phyloP scores from a whole-genome alignment of 2,113 vertebrate genomes.

The Xiphophorus couchianus region DNA sequence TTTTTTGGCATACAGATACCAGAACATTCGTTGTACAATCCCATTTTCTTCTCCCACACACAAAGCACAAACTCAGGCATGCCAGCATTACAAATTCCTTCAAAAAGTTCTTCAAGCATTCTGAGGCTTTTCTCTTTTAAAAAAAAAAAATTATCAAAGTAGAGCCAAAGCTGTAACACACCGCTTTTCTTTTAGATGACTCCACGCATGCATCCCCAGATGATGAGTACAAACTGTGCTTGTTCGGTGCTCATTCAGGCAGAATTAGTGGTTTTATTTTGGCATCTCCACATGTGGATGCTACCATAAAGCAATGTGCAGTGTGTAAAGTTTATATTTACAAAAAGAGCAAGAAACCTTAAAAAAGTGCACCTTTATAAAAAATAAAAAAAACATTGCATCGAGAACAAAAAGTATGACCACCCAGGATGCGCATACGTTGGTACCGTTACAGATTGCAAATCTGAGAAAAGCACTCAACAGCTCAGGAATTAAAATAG shows the following conservation, averaged over 20 bases:
- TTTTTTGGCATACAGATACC: conserved; percentile 49
- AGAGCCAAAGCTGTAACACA: conserved; percentile 44
- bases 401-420: conserved; percentile 5
- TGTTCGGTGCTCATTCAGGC: conserved; percentile 47
- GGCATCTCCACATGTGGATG: conserved; percentile 47
- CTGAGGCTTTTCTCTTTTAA: conserved; percentile 33
- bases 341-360: conserved; percentile 27
- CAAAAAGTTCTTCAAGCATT: conserved; percentile 23
- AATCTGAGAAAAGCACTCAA: background rate
- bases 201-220: conserved; percentile 39
- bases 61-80: conserved; percentile 13
- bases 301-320: conserved; percentile 28
- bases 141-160: conserved; percentile 35
- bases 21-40: conserved; percentile 36
- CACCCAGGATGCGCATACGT: conserved; percentile 24
- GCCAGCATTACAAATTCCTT: conserved; percentile 53
- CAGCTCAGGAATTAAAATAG: conserved; percentile 58
- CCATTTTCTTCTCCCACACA: background rate
- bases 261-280: conserved; percentile 39
- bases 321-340: conserved; percentile 25
- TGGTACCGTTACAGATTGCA: conserved; percentile 40
- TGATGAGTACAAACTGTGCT: conserved; percentile 15
- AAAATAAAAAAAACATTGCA: conserved; percentile 15
- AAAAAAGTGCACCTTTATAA: conserved; percentile 30
- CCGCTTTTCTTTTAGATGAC: conserved; percentile 1